Base-by-base conservation (phyloP, 2,888 invertebrate species). In the Drosophila histrio region DNA sequence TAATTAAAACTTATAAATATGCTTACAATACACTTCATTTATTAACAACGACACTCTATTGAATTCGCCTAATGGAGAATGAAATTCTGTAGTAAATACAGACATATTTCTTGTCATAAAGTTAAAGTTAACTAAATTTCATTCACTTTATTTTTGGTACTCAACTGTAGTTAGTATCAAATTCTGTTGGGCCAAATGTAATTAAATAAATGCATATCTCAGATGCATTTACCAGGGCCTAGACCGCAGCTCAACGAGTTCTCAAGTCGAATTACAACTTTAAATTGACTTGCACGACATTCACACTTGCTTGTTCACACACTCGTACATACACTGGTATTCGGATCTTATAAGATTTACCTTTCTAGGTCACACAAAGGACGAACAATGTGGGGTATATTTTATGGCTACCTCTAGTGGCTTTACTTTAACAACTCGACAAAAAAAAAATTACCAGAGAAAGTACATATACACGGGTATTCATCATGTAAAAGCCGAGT, bases 401-500 rank as follows among this genome's bases (percentile, higher is more conserved):
- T 79, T 77, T 76, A 77, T 81, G 85, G 68, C 57, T 38, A 71
- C 71, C 61, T 71, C 67, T 58, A 79, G 78, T 81, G 80, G 78
- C 72, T 85, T 77, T 82, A 72, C 65, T 70, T 75, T 71, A 70
- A 82, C 78, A 59, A 61, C 76, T 73, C 50, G 59, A 53, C 63
- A 50, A 66, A 80, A 67, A 50, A 66, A 80, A 67, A 63, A 52
- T 64, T 67, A 49, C 30, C 49, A 32, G 38, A 17, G 59, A 50
- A 74, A 22, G n/a, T 53, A 24, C 24, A 15, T 44, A 44, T 34
- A 41, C 13, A 19, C 21, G 26, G 30, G 53, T 63, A 50, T 50
- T 11, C 53, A 52, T 64, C 26, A 59, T 15, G 36, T 30, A 8
- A 32, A 41, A 50, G 43, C 32, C 38, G 32, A 56, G 38, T 57